Conservation (phyloP, 2,113 vertebrate genomes). For the Sinocyclocheilus grahami region DNA sequence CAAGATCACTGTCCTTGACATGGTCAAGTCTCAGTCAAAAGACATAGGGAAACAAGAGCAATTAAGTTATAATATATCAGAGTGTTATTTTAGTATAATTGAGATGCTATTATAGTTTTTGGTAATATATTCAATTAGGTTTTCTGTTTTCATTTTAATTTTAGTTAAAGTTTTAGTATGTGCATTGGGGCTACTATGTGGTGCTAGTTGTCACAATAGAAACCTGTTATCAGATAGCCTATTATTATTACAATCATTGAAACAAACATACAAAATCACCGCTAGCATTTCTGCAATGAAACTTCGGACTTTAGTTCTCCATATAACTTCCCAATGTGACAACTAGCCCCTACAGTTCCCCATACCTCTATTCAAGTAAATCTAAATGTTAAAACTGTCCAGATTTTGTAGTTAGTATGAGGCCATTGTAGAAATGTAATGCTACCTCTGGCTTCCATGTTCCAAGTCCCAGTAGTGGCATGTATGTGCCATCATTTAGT, state of each 20-base stretch:
- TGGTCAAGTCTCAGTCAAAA: no score
- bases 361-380: background rate
- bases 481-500: conserved; percentile 71
- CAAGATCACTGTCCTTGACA: no score
- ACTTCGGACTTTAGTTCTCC: background rate
- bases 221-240: background rate
- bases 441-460: conserved; percentile 72
- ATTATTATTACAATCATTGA: background rate
- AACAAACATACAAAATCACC: background rate
- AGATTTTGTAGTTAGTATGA: background rate
- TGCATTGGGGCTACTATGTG: no score
- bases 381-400: background rate
- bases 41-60: no score
- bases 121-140: no score
- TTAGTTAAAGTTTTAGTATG: no score
- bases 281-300: background rate
- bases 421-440: background rate
- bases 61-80: no score
- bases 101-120: no score
- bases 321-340: background rate
- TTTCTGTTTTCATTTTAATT: no score
- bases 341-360: background rate
- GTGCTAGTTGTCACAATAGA: background rate
- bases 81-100: no score
- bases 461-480: conserved; percentile 77